Base-by-base conservation (phyloP, 2,888 invertebrate species). In the Xylota sylvarum region DNA sequence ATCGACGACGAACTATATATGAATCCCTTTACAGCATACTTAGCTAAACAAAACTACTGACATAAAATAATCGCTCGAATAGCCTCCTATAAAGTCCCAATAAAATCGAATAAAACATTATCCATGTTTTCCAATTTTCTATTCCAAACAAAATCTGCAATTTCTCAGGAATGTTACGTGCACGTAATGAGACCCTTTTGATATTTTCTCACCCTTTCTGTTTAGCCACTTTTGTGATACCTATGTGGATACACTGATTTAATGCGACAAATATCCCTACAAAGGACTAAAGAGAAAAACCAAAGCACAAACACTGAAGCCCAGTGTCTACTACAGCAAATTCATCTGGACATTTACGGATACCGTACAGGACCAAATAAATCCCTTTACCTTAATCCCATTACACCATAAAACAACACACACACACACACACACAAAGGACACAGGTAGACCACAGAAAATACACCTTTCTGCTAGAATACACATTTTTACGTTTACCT, bases 361-460 rank as follows among this genome's bases (percentile, higher is more conserved):
- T 7, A 12, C n/a, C n/a, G 9, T 46, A 19, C 19, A 69, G 52
- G 40, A 30, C 27, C 1, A 55, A 69, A 27, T 10, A 52, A 67
- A 67, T 52, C 56, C 43, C 19, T 19, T 32, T 19, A 32, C 32
- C 69, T 30, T 30, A 70, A 43, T 56, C 56, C 32, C 43, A 56
- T 70, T 70, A 55, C 17, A 17, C 17, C 9, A 27, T 19, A 27
- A 55, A 55, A 40, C 1, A 30, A 9, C 7, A 52, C 37, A 37
- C 37, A 35, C 3, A 9, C 7, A 52, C 37, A 37, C 37, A 35
- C 3, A 5, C 27, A 55, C 55, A 23, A 37, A 55, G 40, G 40
- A 7, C 12, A 14, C 5, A 19, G 7, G 40, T 14, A 10, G 43
- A 46, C 17, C 27, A 14, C 9, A 43, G 40, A 14, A 62, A 62